Conservation (phyloP, 2,888 invertebrate species). For the Proisotoma minuta region DNA sequence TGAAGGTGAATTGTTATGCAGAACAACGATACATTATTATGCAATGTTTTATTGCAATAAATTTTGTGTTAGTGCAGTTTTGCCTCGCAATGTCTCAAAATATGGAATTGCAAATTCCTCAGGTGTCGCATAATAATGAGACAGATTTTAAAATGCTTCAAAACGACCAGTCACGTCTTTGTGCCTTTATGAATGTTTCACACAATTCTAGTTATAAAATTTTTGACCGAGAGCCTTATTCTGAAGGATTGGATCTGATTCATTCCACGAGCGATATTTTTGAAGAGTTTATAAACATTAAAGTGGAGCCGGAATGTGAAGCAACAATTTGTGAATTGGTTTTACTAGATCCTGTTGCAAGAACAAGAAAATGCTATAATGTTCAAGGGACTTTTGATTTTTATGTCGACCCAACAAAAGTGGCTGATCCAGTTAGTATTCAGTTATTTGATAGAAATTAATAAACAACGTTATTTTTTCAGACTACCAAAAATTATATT, state of each 20-base stretch:
- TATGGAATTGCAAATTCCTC: not conserved
- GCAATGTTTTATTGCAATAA: not conserved
- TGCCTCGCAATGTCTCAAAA: not conserved
- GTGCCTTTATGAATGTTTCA: constrained; percentile 4
- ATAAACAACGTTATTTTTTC: not conserved
- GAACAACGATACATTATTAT: not conserved
- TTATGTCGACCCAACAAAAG: not conserved
- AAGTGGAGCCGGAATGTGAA: constrained; percentile 9
- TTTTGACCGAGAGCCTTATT: constrained; percentile 10
- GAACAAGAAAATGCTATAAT: constrained; percentile 11
- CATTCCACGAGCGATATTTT: constrained; percentile 10
- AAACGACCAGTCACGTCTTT: not conserved
- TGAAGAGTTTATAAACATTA: constrained; percentile 13
- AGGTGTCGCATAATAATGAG: not conserved
- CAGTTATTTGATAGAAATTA: not conserved
- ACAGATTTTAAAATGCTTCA: not conserved
- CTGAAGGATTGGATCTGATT: constrained; percentile 3
- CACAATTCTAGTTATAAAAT: constrained; percentile 5
- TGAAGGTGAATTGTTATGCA: too few species aligned
- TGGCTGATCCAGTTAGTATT: constrained; percentile 1
- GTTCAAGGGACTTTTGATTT: not conserved
- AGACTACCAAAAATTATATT: constrained; percentile 8
- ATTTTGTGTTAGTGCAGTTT: not conserved
- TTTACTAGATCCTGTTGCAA: constrained; percentile 1
- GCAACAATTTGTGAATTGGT: constrained; percentile 13